A percentile compares a stretch with the other conserved stretches of the same genome.
phyloP scores from a whole-genome alignment of 2,797 vertebrate genomes.

The Ctenopoma multispine region DNA sequence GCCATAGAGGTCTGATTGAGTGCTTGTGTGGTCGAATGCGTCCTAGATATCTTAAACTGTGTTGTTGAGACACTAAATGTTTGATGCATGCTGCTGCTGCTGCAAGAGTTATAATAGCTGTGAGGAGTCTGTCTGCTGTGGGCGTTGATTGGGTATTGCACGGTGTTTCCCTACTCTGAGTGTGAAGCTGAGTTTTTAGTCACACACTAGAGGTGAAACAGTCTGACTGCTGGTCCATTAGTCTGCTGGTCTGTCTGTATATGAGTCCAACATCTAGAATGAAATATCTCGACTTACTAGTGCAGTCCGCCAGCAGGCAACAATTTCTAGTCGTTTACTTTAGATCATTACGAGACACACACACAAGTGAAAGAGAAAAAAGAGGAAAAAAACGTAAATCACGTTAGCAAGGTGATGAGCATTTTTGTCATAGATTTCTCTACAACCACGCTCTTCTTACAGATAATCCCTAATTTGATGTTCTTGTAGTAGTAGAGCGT shows the following conservation, averaged over 20 bases:
- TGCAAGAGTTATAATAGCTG: slow-evolving; percentile 41
- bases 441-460: not conserved
- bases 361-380: not conserved
- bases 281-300: slow-evolving; percentile 11
- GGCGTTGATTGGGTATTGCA: slow-evolving; percentile 48
- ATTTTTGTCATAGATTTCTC: not conserved
- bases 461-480: not conserved
- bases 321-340: not conserved
- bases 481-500: not conserved
- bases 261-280: not conserved
- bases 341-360: not conserved
- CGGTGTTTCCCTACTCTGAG: slow-evolving; percentile 57
- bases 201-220: slow-evolving; percentile 6
- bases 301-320: not conserved
- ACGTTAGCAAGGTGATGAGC: not conserved
- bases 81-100: slow-evolving; percentile 60
- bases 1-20: slow-evolving; percentile 28
- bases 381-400: not conserved
- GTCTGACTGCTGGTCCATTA: not conserved
- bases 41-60: slow-evolving; percentile 58
- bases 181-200: slow-evolving; percentile 36
- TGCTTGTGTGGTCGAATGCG: slow-evolving; percentile 36
- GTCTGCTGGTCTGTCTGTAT: slow-evolving; percentile 6
- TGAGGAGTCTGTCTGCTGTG: slow-evolving; percentile 34
- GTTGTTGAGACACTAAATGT: slow-evolving; percentile 55